A percentile compares a stretch with the other conserved stretches of the same genome.
Conservation (phyloP, 2,888 invertebrate species). For the Peribatodes rhomboidaria region DNA sequence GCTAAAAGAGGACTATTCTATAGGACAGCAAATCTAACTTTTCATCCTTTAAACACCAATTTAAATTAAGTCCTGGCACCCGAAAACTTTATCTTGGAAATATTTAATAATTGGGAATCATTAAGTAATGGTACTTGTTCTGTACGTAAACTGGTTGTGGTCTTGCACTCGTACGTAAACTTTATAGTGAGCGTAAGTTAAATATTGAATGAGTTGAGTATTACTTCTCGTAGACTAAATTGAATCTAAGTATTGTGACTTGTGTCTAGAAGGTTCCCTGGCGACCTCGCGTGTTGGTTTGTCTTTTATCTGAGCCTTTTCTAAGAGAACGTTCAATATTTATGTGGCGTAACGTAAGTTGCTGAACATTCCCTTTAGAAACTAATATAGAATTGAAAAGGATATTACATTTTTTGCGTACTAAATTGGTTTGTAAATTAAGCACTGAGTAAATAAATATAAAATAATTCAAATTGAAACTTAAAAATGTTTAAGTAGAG, state of each 20-base stretch:
- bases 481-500: not conserved
- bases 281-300: constrained; percentile 38
- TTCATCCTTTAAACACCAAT: constrained; percentile 29
- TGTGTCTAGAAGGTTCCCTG: constrained; percentile 24
- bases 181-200: constrained; percentile 16
- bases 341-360: constrained; percentile 39
- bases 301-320: constrained; percentile 46
- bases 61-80: constrained; percentile 38
- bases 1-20: constrained; percentile 12
- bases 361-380: constrained; percentile 12
- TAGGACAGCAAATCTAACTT: constrained; percentile 22
- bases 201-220: constrained; percentile 47
- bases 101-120: constrained; percentile 48
- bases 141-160: constrained; percentile 9
- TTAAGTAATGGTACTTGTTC: constrained; percentile 28
- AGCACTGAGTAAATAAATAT: too few relatives aligned
- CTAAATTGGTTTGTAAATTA: constrained; percentile 1
- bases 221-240: constrained; percentile 38
- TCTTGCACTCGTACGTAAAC: constrained; percentile 11
- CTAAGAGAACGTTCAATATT: constrained; percentile 50
- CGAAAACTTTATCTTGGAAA: constrained; percentile 47
- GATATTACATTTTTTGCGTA: constrained; percentile 2
- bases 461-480: constrained; percentile 2
- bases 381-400: constrained; percentile 21
- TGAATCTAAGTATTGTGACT: constrained; percentile 49